These are phyloP conservation scores for Notothenia rossii DNA, from an alignment of 2,113 vertebrate genomes.

Conservation along the genomic window DNA sequence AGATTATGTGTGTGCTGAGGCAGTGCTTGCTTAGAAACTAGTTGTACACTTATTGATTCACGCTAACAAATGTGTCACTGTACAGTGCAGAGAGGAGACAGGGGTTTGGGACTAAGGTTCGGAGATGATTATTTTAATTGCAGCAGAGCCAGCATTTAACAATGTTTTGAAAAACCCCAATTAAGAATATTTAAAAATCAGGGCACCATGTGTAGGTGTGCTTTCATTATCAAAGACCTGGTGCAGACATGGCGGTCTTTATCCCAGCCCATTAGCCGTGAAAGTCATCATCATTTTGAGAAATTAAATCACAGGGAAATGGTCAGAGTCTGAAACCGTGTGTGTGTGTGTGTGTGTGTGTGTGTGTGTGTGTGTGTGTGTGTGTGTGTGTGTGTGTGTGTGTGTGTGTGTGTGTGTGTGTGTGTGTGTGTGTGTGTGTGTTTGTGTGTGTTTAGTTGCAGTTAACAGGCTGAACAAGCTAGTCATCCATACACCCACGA, in stretches of 20 bases:
- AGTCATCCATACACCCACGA: slow-evolving; percentile 73
- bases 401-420: no score
- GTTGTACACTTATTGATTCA: slow-evolving; percentile 1
- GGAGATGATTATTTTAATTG: not conserved
- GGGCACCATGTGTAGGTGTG: slow-evolving; percentile 27
- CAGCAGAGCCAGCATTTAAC: not conserved
- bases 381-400: no score
- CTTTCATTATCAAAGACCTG: slow-evolving; percentile 17
- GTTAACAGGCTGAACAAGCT: slow-evolving; percentile 63
- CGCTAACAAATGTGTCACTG: slow-evolving; percentile 11
- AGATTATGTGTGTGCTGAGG: slow-evolving; percentile 34
- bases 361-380: no score
- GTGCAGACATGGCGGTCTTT: slow-evolving; percentile 8
- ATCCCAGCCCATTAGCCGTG: slow-evolving; percentile 24
- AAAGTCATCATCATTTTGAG: slow-evolving; percentile 24
- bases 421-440: no score
- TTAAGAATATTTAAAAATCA: slow-evolving; percentile 25
- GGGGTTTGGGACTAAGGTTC: not conserved
- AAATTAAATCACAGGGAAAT: slow-evolving; percentile 30
- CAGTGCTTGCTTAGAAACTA: slow-evolving; percentile 29
- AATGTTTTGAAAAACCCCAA: slow-evolving; percentile 15
- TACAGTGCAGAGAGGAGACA: no score
- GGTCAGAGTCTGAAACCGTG: slow-evolving; percentile 34
- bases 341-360: no score
- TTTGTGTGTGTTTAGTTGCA: slow-evolving; percentile 42